A percentile compares a stretch with the other conserved stretches of the same genome.
These are phyloP conservation scores for Drosophila emarginata DNA, from an alignment of 2,888 invertebrate species.

Conservation along the genomic window DNA sequence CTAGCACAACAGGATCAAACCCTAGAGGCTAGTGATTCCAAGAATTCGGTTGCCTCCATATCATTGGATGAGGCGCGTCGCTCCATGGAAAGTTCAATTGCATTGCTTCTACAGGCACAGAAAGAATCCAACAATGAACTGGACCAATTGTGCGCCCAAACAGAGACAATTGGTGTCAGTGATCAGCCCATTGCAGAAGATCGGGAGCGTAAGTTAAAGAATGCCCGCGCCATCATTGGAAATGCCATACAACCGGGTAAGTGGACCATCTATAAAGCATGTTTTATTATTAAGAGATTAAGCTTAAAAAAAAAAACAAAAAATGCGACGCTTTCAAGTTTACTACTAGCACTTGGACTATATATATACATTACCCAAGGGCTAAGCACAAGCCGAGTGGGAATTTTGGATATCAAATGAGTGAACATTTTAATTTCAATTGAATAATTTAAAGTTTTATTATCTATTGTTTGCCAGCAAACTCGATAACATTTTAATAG, in stretches of 20 bases:
- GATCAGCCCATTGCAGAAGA: constrained; percentile 70
- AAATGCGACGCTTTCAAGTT: constrained; percentile 69
- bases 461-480: too few species aligned
- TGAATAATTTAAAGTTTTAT: too few species aligned
- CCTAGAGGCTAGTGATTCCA: constrained; percentile 84
- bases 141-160: constrained; percentile 82
- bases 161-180: constrained; percentile 80
- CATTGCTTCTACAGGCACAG: constrained; percentile 84
- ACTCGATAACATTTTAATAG: too few species aligned
- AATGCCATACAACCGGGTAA: constrained; percentile 85
- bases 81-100: constrained; percentile 87
- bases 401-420: not conserved
- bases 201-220: constrained; percentile 85
- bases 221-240: constrained; percentile 89
- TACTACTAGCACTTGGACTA: constrained; percentile 64
- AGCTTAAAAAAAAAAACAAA: constrained; percentile 50
- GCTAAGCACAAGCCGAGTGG: constrained; percentile 39
- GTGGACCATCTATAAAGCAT: constrained; percentile 41
- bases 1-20: constrained; percentile 25
- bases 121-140: constrained; percentile 82
- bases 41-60: constrained; percentile 83
- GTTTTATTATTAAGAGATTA: constrained; percentile 37
- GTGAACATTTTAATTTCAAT: too few species aligned
- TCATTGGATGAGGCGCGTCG: constrained; percentile 84
- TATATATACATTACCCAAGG: constrained; percentile 33